phyloP scores from a whole-genome alignment of 2,888 invertebrate genomes.

The Drosophila suboccidentalis region DNA sequence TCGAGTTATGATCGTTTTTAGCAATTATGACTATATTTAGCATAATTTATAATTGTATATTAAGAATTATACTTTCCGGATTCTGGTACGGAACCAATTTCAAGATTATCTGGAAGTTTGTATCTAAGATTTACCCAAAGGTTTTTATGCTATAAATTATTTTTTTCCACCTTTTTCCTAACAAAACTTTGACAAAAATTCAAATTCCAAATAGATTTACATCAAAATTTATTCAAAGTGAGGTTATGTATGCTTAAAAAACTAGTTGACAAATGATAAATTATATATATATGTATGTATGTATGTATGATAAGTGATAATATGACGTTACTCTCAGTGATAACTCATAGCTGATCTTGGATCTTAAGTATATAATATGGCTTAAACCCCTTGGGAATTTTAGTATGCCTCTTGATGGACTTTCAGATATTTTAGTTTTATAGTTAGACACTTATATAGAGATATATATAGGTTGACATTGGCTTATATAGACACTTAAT shows the following conservation, averaged over 20 bases:
- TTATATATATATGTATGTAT: background rate
- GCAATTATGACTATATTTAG: too few relatives aligned
- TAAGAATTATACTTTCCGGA: too few relatives aligned
- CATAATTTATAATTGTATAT: too few relatives aligned
- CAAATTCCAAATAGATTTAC: background rate
- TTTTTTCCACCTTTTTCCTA: too few relatives aligned
- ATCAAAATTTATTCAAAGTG: constrained; percentile 9
- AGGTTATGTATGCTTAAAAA: constrained; percentile 1
- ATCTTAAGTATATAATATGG: constrained; percentile 2
- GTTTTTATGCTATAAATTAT: too few relatives aligned
- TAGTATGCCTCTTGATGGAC: constrained; percentile 5
- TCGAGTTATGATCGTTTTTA: background rate
- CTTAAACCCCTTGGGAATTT: background rate
- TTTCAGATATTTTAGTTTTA: background rate
- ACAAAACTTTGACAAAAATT: background rate
- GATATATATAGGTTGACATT: background rate
- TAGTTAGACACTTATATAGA: constrained; percentile 5
- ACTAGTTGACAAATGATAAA: background rate
- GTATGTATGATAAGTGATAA: background rate
- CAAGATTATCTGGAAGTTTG: too few relatives aligned
- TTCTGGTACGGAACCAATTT: too few relatives aligned
- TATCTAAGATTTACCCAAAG: too few relatives aligned
- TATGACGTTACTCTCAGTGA: background rate
- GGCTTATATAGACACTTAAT: constrained; percentile 7
- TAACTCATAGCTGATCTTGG: constrained; percentile 3